phyloP scores from a whole-genome alignment of 2,113 vertebrate genomes.

The Charina bottae region DNA sequence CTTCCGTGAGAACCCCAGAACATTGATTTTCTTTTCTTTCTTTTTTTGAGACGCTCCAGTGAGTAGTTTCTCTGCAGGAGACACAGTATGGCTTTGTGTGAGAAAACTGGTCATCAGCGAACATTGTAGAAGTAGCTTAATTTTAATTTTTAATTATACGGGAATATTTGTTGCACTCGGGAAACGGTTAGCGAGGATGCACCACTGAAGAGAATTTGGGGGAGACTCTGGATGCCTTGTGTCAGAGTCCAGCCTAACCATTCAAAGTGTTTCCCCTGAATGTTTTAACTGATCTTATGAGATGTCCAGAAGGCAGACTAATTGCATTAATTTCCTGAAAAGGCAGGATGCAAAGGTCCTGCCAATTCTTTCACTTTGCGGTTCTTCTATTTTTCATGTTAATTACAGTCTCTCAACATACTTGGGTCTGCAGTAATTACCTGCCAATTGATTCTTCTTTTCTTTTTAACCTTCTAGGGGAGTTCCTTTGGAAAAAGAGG shows the following conservation, averaged over 20 bases:
- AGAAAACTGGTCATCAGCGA: background rate
- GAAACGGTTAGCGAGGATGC: background rate
- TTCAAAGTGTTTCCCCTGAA: background rate
- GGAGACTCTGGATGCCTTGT: background rate
- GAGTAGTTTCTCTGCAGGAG: background rate
- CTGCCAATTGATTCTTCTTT: background rate
- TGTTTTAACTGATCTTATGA: background rate
- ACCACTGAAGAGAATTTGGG: background rate
- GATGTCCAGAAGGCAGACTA: background rate
- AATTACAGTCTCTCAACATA: background rate
- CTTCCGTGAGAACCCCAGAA: background rate
- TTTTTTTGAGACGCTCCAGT: background rate
- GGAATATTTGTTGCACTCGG: background rate
- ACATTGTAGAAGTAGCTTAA: background rate
- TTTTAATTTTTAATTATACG: background rate
- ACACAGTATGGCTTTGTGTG: background rate
- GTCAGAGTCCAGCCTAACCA: too few species aligned
- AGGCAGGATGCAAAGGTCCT: background rate
- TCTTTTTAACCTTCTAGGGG: conserved; percentile 74
- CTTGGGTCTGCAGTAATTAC: background rate
- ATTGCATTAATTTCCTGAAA: background rate
- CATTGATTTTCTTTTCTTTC: background rate
- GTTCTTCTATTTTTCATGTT: background rate
- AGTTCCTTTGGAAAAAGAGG: conserved; percentile 94
- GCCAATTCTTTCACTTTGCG: background rate